Evolutionary conservation across 2,113 vertebrate genomes (phyloP), one percentile per base, ranked within the genome.

Genomic region (Poicephalus meyeri): DNA sequence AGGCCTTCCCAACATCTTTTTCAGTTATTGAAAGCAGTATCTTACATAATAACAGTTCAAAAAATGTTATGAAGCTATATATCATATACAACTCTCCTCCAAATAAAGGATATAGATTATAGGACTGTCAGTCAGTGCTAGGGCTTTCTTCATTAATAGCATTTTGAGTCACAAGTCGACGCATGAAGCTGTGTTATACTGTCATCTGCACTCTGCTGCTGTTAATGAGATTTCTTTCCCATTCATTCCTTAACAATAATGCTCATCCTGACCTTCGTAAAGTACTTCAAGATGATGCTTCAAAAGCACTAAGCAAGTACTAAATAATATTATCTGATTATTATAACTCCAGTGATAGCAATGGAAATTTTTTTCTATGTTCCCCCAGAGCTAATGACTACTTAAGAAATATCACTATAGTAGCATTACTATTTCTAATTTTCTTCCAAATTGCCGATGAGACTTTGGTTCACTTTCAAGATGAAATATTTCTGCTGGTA

Each of bases 321-420:
- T 80, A 93, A 94, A 90, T 89, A 93, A 71, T 79, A 89, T 86
- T 88, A 94, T 56, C 65, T 84, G 50, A 92, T 91, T 77, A 94
- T 56, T 92, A n/a, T 81, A 87, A 72, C 52, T 79, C 41, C 26
- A 69, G 49, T 52, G 73, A 80, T 41, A 95, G 69, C 65, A 44
- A 72, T 26, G 33, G 61, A 92, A 92, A 84, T 84, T 79, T 82
- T 69, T 89, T 88, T 60, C 68, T 65, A 11, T 66, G 16, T 70
- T 91, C 70, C 8, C 73, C 37, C 39, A 88, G 80, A 84, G 41
- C 61, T 65, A 94, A 95, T 79, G 71, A 84, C 65, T 82, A 89
- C 70, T 93, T 91, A 84, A 76, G 42, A 89, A 76, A 79, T 69
- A 93, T 93, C 91, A 76, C 88, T 87, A 85, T 65, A 95, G 86